Evolutionary conservation across 1,140 invertebrate genomes (phyloP).

Genomic region (Penaeus chinensis): DNA sequence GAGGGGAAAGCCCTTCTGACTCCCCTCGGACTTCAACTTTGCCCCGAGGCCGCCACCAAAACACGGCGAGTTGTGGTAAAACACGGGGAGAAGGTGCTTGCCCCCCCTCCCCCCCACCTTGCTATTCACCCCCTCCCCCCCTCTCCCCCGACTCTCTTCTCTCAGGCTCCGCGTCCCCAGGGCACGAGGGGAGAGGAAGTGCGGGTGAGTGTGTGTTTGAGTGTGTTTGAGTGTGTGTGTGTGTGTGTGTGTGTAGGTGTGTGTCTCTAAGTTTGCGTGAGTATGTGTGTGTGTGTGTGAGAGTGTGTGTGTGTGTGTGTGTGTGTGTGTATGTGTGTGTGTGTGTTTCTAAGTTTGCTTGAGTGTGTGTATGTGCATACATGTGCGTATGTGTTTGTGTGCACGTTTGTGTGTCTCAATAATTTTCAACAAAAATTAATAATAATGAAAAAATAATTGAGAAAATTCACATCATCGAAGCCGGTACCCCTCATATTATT

Average conservation of each 20-base stretch:
- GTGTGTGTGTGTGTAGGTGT: background rate
- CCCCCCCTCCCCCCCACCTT: background rate
- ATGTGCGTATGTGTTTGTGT: background rate
- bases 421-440: too few species aligned
- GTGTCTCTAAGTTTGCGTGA: background rate
- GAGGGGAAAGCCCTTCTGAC: background rate
- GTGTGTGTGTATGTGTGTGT: background rate
- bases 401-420: background rate
- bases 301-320: background rate
- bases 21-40: too few species aligned
- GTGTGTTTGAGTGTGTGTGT: constrained; percentile 9
- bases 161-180: too few species aligned
- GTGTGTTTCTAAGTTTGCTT: background rate
- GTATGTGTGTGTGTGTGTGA: background rate
- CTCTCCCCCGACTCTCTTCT: background rate
- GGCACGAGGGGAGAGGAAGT: background rate
- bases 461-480: too few species aligned
- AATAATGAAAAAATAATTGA: too few species aligned
- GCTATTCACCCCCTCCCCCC: background rate
- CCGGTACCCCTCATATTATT: too few species aligned
- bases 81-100: background rate
- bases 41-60: constrained; percentile 6
- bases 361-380: background rate
- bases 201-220: constrained; percentile 4
- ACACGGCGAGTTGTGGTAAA: background rate